Evolutionary conservation across 2,888 invertebrate species (phyloP).

Genomic region (Iphiclides podalirius): DNA sequence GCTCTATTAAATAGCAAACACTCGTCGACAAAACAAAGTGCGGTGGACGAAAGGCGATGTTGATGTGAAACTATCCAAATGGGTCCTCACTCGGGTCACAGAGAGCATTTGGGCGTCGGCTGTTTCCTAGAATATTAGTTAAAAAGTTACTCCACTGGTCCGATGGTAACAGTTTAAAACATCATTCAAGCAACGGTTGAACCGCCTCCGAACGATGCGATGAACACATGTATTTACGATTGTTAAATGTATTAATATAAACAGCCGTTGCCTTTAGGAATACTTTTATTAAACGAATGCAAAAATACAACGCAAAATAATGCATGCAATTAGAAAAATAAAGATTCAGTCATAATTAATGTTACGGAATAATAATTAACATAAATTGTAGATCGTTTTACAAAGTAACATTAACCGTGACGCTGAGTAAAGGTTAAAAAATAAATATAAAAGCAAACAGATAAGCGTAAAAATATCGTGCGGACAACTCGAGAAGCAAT

Average conservation of each 20-base stretch:
- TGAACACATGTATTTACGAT: slow-evolving; percentile 16
- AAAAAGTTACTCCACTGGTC: slow-evolving; percentile 24
- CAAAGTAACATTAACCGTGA: neutral
- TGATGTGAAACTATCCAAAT: slow-evolving; percentile 47
- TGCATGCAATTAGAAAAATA: neutral
- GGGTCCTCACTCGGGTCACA: slow-evolving; percentile 65
- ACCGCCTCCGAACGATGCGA: neutral
- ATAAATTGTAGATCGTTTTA: neutral
- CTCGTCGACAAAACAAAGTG: slow-evolving; percentile 3
- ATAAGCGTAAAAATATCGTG: neutral
- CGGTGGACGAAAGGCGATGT: slow-evolving; percentile 33
- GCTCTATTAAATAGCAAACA: slow-evolving; percentile 5
- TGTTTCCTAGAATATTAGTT: slow-evolving; percentile 71
- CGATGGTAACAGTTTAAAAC: neutral
- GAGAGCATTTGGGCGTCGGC: slow-evolving; percentile 68
- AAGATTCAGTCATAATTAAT: neutral
- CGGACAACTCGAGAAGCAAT: neutral
- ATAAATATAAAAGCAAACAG: neutral
- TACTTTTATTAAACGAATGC: slow-evolving; percentile 29
- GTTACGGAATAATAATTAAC: neutral
- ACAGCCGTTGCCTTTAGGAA: slow-evolving; percentile 36
- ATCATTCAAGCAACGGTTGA: too few relatives aligned
- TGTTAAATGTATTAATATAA: slow-evolving; percentile 30
- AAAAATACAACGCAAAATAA: neutral
- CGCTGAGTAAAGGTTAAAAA: slow-evolving; percentile 2